phyloP scores from a whole-genome alignment of 2,113 vertebrate genomes.

The Urocolius indicus region DNA sequence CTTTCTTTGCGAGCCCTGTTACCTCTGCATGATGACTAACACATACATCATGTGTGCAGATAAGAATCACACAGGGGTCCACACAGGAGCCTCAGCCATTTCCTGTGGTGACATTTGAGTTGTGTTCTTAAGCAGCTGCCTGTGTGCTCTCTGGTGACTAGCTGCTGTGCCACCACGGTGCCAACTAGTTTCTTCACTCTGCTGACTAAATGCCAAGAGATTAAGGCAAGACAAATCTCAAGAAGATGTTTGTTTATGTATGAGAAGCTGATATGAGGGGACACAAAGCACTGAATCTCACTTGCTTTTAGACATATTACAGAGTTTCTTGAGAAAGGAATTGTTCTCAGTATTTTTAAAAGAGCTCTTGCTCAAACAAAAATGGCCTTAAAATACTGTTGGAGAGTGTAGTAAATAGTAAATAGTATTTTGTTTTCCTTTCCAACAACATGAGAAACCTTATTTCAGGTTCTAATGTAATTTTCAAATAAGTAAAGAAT shows the following conservation, averaged over 20 bases:
- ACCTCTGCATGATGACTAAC: background rate
- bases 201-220: background rate
- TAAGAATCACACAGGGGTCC: background rate
- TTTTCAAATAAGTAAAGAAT: background rate
- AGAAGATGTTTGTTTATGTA: background rate
- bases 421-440: background rate
- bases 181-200: background rate
- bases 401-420: background rate
- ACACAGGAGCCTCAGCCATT: fast-evolving
- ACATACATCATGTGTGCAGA: fast-evolving
- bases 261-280: background rate
- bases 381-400: background rate
- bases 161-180: background rate
- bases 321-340: background rate
- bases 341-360: background rate
- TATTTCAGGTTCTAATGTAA: background rate
- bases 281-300: background rate
- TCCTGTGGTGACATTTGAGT: background rate
- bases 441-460: background rate
- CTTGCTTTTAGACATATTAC: background rate
- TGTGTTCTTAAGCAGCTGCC: background rate
- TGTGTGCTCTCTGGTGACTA: background rate
- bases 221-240: background rate
- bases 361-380: background rate
- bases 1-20: background rate